Percentiles rank a stretch among this genome's conserved stretches.
These are phyloP conservation scores for Psylliodes chrysocephalus DNA, from an alignment of 2,888 invertebrate genomes.

Conservation along the genomic window DNA sequence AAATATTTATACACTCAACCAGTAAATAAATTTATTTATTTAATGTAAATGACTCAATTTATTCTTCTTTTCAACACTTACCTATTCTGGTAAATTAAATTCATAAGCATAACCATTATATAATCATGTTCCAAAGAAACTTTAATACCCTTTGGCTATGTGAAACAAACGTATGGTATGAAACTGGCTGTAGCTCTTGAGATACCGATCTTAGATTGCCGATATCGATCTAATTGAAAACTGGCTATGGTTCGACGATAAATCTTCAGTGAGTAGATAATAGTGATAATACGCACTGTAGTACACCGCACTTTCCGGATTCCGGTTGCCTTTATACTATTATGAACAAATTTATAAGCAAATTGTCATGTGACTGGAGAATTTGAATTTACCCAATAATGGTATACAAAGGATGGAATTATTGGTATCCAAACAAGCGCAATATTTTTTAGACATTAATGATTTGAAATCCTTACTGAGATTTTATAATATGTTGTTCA, in stretches of 20 bases:
- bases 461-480: too few relatives aligned
- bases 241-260: constrained; percentile 43
- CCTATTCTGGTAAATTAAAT: too few relatives aligned
- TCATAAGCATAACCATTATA: too few relatives aligned
- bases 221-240: constrained; percentile 61
- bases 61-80: too few relatives aligned
- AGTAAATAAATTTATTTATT: too few relatives aligned
- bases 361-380: constrained; percentile 49
- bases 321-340: constrained; percentile 28
- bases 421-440: too few relatives aligned
- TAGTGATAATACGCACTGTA: constrained; percentile 40
- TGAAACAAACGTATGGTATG: constrained; percentile 52
- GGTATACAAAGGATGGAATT: constrained; percentile 4
- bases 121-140: background rate
- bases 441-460: too few relatives aligned
- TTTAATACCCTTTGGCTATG: constrained; percentile 31
- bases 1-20: too few relatives aligned
- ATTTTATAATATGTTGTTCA: too few relatives aligned
- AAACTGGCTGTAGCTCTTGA: constrained; percentile 47
- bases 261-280: constrained; percentile 44
- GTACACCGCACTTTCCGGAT: constrained; percentile 35
- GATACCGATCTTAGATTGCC: constrained; percentile 59
- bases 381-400: constrained; percentile 17
- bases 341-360: constrained; percentile 57
- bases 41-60: too few relatives aligned